Conservation (phyloP, 1,140 invertebrate species). For the Adoxophyes honmai region DNA sequence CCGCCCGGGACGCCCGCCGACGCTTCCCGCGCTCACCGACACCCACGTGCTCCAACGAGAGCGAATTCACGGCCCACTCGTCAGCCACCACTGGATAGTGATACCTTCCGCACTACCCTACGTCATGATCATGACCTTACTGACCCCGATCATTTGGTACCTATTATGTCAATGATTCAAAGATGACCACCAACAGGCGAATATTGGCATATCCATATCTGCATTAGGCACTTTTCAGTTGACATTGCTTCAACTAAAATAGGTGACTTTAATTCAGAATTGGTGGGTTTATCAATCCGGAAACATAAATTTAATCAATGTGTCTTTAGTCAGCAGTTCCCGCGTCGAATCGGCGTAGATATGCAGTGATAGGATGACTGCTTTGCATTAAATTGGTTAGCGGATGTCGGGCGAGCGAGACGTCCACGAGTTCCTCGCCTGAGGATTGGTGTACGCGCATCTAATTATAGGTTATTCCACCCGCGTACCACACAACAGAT, state of each 20-base stretch:
- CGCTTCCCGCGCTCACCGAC: slow-evolving; percentile 38
- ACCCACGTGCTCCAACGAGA: not conserved
- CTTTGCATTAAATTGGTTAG: slow-evolving; percentile 32
- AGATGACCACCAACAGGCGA: too few relatives aligned
- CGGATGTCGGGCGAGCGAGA: slow-evolving; percentile 44
- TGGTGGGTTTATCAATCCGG: slow-evolving; percentile 14
- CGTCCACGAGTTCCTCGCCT: slow-evolving; percentile 47
- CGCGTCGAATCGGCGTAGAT: not conserved
- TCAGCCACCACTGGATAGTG: too few relatives aligned
- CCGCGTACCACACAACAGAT: slow-evolving; percentile 56
- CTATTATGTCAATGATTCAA: too few relatives aligned
- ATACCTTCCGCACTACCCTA: too few relatives aligned
- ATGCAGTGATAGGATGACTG: slow-evolving; percentile 17
- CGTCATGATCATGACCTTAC: too few relatives aligned
- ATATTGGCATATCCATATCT: too few relatives aligned
- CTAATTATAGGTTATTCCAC: slow-evolving; percentile 73
- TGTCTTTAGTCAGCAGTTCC: slow-evolving; percentile 10
- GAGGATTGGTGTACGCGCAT: slow-evolving; percentile 60
- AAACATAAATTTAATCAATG: slow-evolving; percentile 25
- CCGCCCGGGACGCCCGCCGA: slow-evolving; percentile 30
- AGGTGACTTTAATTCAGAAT: slow-evolving; percentile 17
- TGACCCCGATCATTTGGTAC: too few relatives aligned
- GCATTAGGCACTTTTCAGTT: too few relatives aligned
- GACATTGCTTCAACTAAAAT: too few relatives aligned
- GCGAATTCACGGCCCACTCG: too few relatives aligned